Conservation (phyloP, 2,113 vertebrate genomes). For the Calypte anna region DNA sequence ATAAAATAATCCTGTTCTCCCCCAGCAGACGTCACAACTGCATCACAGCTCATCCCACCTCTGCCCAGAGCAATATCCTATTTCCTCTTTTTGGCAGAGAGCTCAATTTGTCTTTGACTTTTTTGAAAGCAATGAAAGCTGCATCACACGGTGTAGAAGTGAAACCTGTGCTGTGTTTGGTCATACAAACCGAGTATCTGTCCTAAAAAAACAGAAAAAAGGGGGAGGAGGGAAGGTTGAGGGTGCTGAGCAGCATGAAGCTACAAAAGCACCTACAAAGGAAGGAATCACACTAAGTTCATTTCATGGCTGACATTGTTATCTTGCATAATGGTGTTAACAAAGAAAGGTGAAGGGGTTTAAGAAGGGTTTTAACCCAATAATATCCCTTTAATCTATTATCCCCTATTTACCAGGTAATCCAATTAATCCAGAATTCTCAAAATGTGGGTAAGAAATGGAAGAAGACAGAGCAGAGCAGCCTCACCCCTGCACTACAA, state of each 20-base stretch:
- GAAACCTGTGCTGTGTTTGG: not conserved
- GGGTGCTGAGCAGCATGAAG: not conserved
- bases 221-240: not conserved
- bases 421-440: conserved; percentile 59
- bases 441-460: not conserved
- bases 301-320: conserved; percentile 1
- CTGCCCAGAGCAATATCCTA: not conserved
- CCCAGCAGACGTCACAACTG: not conserved
- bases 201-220: not conserved
- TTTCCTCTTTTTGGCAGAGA: conserved; percentile 22
- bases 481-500: not conserved
- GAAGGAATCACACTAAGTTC: not conserved
- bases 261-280: not conserved
- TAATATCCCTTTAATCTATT: conserved; percentile 61
- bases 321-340: conserved; percentile 38
- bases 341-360: conserved; percentile 38
- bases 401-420: conserved; percentile 31
- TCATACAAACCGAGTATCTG: not conserved
- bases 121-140: not conserved
- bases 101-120: accelerated
- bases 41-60: not conserved
- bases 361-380: conserved; percentile 51
- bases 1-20: not conserved
- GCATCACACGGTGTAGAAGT: not conserved
- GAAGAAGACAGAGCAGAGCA: not conserved